These are phyloP conservation scores for Oeneis ivallda DNA, from an alignment of 2,888 invertebrate genomes.

Conservation along the genomic window DNA sequence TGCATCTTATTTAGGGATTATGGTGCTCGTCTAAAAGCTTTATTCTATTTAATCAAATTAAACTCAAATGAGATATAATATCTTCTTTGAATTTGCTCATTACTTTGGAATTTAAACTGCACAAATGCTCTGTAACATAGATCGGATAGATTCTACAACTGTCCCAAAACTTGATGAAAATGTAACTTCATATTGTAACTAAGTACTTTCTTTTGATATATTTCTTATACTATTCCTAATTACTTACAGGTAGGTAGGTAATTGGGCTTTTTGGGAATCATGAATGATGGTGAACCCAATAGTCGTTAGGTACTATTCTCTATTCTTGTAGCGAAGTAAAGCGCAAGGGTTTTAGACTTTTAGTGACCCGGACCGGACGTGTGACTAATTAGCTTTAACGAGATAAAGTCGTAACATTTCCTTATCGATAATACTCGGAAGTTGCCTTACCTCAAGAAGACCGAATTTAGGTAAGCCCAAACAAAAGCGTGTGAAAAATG, in stretches of 20 bases:
- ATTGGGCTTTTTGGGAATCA: too few relatives aligned
- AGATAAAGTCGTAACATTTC: slow-evolving; percentile 57
- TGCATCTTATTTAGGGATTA: slow-evolving; percentile 11
- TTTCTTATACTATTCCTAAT: too few relatives aligned
- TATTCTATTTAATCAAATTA: neutral
- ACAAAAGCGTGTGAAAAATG: slow-evolving; percentile 62
- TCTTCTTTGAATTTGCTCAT: too few relatives aligned
- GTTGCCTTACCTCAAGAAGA: slow-evolving; percentile 45
- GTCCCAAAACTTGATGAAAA: too few relatives aligned
- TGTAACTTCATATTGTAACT: too few relatives aligned
- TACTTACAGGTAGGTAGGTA: too few relatives aligned
- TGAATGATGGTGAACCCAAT: too few relatives aligned
- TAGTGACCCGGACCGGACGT: slow-evolving; percentile 41
- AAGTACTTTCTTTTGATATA: too few relatives aligned
- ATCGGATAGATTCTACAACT: too few relatives aligned
- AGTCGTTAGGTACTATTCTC: neutral
- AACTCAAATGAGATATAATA: too few relatives aligned
- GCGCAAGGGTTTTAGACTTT: slow-evolving; percentile 27
- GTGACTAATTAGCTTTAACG: slow-evolving; percentile 42
- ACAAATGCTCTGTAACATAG: too few relatives aligned
- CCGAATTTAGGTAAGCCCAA: slow-evolving; percentile 47
- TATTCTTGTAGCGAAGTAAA: neutral
- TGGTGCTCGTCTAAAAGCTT: neutral
- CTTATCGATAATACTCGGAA: slow-evolving; percentile 65
- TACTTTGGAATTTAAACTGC: too few relatives aligned